These are phyloP conservation scores for Hippolais icterina DNA, from an alignment of 2,113 vertebrate genomes.

Conservation along the genomic window DNA sequence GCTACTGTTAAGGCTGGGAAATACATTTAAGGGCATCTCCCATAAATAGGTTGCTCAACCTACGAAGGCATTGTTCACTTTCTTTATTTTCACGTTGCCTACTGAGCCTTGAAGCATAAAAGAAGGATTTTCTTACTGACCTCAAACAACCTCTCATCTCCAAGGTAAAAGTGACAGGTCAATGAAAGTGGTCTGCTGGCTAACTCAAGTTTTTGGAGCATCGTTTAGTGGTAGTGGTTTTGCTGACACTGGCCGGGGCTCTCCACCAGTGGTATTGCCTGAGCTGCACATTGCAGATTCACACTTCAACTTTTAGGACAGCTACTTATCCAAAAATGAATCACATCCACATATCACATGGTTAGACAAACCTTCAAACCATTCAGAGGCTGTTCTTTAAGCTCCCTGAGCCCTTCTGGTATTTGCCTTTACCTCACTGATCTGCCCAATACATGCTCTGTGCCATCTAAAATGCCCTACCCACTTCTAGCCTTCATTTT, in stretches of 20 bases:
- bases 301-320: background rate
- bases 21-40: background rate
- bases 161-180: background rate
- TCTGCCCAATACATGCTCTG: background rate
- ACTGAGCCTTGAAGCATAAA: background rate
- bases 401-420: background rate
- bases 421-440: background rate
- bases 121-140: background rate
- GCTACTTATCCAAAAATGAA: background rate
- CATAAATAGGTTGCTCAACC: background rate
- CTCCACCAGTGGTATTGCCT: background rate
- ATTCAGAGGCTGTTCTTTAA: background rate
- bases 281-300: background rate
- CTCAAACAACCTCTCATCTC: background rate
- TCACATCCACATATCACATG: background rate
- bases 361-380: background rate
- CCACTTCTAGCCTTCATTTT: background rate
- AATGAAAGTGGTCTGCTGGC: background rate
- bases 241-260: fast-evolving
- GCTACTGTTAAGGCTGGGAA: background rate
- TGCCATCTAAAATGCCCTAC: background rate
- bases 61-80: background rate
- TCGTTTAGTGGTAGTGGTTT: background rate
- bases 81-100: background rate
- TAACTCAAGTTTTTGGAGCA: background rate